Conservation (phyloP, 2,888 invertebrate genomes). For the Chrysina gloriosa region DNA sequence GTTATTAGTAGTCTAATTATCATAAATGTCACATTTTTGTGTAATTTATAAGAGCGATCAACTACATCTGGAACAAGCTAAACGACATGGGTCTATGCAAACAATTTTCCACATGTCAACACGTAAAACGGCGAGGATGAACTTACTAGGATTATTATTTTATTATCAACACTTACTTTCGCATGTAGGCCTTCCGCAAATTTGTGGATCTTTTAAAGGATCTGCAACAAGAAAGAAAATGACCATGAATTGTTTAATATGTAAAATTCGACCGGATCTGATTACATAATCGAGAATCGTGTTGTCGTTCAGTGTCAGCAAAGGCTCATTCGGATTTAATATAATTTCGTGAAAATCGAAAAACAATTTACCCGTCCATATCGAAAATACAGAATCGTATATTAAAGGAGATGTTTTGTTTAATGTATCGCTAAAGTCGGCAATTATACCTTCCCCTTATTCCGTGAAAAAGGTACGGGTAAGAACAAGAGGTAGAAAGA, state of each 20-base stretch:
- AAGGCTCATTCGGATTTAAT: neutral
- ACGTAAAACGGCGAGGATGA: neutral
- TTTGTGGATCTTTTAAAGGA: slow-evolving; percentile 77
- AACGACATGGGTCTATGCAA: too few relatives aligned
- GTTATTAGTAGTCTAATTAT: too few relatives aligned
- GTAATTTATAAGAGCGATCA: too few relatives aligned
- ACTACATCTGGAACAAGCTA: too few relatives aligned
- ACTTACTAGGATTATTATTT: neutral
- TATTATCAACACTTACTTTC: slow-evolving; percentile 66
- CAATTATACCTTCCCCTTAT: slow-evolving; percentile 8
- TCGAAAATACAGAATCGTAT: too few relatives aligned
- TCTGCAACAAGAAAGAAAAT: slow-evolving; percentile 66
- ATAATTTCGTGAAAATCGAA: neutral
- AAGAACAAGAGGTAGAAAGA: slow-evolving; percentile 3
- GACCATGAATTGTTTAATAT: neutral
- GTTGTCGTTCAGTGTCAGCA: neutral
- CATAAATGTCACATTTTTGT: too few relatives aligned
- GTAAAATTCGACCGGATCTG: neutral
- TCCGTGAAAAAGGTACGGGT: slow-evolving; percentile 3
- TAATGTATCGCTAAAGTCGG: neutral
- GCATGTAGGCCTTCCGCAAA: slow-evolving; percentile 78
- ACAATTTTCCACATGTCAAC: too few relatives aligned
- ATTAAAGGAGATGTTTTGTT: neutral
- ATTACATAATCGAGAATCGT: too few relatives aligned
- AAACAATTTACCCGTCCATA: too few relatives aligned